A percentile compares a stretch with the other conserved stretches of the same genome.
Conservation (phyloP, 2,113 vertebrate species). For the Anarrhichthys ocellatus region DNA sequence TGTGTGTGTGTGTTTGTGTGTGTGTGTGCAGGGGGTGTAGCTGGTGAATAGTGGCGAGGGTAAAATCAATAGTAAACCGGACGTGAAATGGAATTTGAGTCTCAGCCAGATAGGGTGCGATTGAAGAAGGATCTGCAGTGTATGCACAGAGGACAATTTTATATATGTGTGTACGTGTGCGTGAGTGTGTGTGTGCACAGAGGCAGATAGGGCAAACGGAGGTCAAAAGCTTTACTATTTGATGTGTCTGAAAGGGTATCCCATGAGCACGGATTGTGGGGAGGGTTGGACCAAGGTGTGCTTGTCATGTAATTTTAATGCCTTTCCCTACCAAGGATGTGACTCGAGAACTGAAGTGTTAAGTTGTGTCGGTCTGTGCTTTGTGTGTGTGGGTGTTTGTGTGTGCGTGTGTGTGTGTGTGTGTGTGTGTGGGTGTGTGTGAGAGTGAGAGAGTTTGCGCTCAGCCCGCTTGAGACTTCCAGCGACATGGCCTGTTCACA, state of each 20-base stretch:
- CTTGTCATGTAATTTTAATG: slow-evolving; percentile 78
- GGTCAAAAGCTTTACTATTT: slow-evolving; percentile 79
- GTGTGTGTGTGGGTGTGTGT: slow-evolving; percentile 27
- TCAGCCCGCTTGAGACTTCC: slow-evolving; percentile 40
- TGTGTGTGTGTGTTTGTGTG: slow-evolving; percentile 16
- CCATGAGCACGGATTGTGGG: slow-evolving; percentile 60
- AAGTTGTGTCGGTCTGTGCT: slow-evolving; percentile 25
- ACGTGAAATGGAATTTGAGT: slow-evolving; percentile 81
- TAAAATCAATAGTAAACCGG: slow-evolving; percentile 82
- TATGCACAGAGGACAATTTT: slow-evolving; percentile 63
- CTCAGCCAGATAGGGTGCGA: slow-evolving; percentile 67
- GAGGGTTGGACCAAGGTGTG: slow-evolving; percentile 50
- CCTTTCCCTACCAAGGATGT: slow-evolving; percentile 48
- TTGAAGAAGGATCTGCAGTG: slow-evolving; percentile 67
- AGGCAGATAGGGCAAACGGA: slow-evolving; percentile 67
- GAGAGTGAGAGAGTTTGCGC: slow-evolving; percentile 23
- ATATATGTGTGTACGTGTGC: background rate
- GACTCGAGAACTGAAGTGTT: slow-evolving; percentile 51
- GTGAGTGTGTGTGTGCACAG: background rate
- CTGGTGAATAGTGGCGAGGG: slow-evolving; percentile 71
- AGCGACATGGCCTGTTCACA: slow-evolving; percentile 46
- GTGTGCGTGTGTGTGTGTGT: slow-evolving; percentile 30
- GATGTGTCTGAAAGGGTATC: slow-evolving; percentile 73
- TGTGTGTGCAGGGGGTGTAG: slow-evolving; percentile 38
- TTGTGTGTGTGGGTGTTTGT: slow-evolving; percentile 13